Evolutionary conservation across 1,140 invertebrate genomes (phyloP), one percentile per base, ranked within the genome.

Genomic region (Bactericera cockerelli): DNA sequence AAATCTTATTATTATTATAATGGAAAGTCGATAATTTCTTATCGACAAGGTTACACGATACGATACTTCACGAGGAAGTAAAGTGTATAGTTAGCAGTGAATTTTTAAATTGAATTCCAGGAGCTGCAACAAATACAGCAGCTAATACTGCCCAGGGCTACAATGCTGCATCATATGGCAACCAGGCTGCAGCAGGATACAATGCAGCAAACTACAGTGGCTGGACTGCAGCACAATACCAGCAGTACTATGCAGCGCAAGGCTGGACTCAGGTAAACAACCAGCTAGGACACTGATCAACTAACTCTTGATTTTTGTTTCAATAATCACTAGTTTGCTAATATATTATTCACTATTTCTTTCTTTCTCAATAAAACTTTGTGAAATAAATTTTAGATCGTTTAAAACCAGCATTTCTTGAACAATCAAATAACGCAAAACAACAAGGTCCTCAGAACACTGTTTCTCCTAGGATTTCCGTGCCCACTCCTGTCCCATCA

Each of bases 201-300:
- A 49, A 49, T n/a, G n/a, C 42, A n/a, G 42, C 42, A 6, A 49
- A 49, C 42, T 49, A 49, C 42, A 19, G n/a, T 19, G 42, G 42
- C 22, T 49, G 42, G 42, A 49, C 42, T 49, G 42, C 42, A 49
- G 8, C 6, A 16, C 42, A 49, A 22, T 49, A 49, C 19, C 42
- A 49, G 22, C 42, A 49, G 22, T 49, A 49, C 22, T 49, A 49
- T 49, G 42, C 42, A 16, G 42, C 42, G 3, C 42, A 49, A 16
- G 42, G 42, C 42, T 49, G 42, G 42, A 49, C 42, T 10, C 42
- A 49, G 42, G 42, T 49, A 49, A 31, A n/a, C n/a, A n/a, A n/a
- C n/a, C n/a, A n/a, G n/a, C n/a, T n/a, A n/a, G n/a, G n/a, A n/a
- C n/a, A n/a, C n/a, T n/a, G n/a, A n/a, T n/a, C n/a, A n/a, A n/a